These are phyloP conservation scores for Zenarchopterus dispar DNA, from an alignment of 2,797 vertebrate species.

Conservation along the genomic window DNA sequence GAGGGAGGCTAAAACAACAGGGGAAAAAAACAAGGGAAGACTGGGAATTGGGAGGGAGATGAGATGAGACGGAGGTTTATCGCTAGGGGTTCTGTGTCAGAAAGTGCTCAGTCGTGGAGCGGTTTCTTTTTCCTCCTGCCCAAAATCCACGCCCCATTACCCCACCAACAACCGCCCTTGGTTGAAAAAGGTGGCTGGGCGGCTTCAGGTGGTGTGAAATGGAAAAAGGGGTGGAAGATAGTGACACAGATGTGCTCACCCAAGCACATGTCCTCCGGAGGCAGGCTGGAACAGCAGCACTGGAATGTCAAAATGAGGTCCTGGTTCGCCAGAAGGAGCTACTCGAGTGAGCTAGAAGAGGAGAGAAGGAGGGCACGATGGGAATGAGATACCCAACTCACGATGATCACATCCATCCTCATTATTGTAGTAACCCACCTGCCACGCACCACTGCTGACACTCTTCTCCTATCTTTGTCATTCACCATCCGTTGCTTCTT, in stretches of 20 bases:
- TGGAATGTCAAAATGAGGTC: slow-evolving; percentile 37
- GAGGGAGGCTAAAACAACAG: slow-evolving; percentile 54
- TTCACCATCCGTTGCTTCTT: slow-evolving; percentile 27
- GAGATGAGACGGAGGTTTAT: slow-evolving; percentile 34
- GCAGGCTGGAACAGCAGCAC: slow-evolving; percentile 42
- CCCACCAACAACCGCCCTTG: slow-evolving; percentile 54
- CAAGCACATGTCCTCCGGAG: slow-evolving; percentile 38
- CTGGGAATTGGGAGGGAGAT: slow-evolving; percentile 9
- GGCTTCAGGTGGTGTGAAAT: slow-evolving; percentile 15
- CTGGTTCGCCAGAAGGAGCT: slow-evolving; percentile 48
- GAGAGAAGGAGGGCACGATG: slow-evolving; percentile 19
- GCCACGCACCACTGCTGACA: slow-evolving; percentile 61
- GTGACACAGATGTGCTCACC: slow-evolving; percentile 11
- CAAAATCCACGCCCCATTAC: slow-evolving; percentile 71
- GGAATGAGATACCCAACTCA: slow-evolving; percentile 63
- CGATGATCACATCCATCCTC: slow-evolving; percentile 80
- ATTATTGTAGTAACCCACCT: slow-evolving; percentile 74
- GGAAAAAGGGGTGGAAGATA: slow-evolving; percentile 5
- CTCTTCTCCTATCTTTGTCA: slow-evolving; percentile 33
- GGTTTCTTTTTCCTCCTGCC: slow-evolving; percentile 52
- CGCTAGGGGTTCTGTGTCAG: slow-evolving; percentile 53
- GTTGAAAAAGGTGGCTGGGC: slow-evolving; percentile 46
- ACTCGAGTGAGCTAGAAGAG: slow-evolving; percentile 53
- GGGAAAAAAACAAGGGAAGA: slow-evolving; percentile 25
- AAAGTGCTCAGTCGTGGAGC: slow-evolving; percentile 52